Base-by-base conservation (phyloP, 2,113 vertebrate species). In the Rhinichthys klamathensis region DNA sequence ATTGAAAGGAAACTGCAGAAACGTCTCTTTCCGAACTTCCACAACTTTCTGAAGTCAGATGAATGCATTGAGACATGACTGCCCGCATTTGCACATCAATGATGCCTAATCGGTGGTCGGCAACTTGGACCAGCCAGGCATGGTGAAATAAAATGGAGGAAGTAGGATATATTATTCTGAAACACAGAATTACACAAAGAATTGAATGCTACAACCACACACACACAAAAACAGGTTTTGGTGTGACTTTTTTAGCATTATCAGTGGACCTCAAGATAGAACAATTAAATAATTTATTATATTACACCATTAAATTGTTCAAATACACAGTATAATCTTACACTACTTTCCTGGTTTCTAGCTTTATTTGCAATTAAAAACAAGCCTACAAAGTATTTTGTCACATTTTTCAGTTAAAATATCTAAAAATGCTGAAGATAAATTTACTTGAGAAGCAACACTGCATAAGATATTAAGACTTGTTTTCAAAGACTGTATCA, bases 31-130 rank as follows among this genome's bases (percentile, higher is more conserved):
- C n/a, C 3, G 1, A 27, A 74, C 70, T 73, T 44, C 41, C 38
- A 44, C 38, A 25, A 25, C 41, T 73, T 73, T 49, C 72, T 49
- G n/a, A 27, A 74, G 72, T 72, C 35, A 41, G 35, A 70, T 73
- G 23, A 73, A 73, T 73, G 41, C 41, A 74, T 16, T 74, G 41
- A 46, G n/a, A 74, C 38, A 15, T 41, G 76, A 38, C 56, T n/a
- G 23, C 23, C 6, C 1, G 0, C 54, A 79, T 79, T 61, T 79
- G 35, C 76, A 79, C 76, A 79, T 79, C 76, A 61, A 61, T 61
- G 76, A 79, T 61, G 35, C 76, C 32, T 10, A 38, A 32, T 77
- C 49, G 10, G 51, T 38, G 27, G 44, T 51, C 25, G 25, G 7
- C 3, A 49, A 30, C 25, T 77, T 58, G 27, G 35, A 35, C 32